These are phyloP conservation scores for Harpalus rubripes DNA, from an alignment of 2,888 invertebrate species.

Conservation along the genomic window DNA sequence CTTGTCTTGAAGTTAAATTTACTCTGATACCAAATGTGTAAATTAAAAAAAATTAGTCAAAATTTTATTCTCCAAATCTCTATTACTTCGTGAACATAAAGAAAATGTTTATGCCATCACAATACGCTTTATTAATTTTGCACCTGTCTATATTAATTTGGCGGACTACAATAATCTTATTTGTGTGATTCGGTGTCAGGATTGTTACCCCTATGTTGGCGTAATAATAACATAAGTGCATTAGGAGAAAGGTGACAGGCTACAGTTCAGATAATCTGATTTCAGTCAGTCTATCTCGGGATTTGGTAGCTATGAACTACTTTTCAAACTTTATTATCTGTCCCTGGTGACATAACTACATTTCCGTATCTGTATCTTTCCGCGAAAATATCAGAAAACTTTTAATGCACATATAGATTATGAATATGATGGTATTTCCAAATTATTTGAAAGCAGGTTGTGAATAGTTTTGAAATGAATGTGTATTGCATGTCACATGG, in stretches of 20 bases:
- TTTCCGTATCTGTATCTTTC: not conserved
- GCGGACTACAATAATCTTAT: not conserved
- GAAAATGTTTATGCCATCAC: no score
- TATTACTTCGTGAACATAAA: no score
- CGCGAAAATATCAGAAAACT: not conserved
- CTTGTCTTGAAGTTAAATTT: no score
- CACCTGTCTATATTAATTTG: not conserved
- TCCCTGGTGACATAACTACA: not conserved
- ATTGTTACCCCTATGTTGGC: not conserved
- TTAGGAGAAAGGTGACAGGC: conserved; percentile 1
- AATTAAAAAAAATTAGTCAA: no score
- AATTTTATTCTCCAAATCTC: no score
- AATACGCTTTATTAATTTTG: not conserved
- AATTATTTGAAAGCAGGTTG: not conserved
- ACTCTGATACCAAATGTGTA: no score
- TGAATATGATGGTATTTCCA: not conserved
- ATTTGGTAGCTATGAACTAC: not conserved
- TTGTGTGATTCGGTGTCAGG: not conserved
- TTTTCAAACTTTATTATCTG: conserved; percentile 3
- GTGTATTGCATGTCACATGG: not conserved
- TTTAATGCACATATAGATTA: not conserved
- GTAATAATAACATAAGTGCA: not conserved
- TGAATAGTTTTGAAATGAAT: not conserved
- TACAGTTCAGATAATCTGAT: conserved; percentile 1
- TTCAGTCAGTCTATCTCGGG: not conserved